These are phyloP conservation scores for Nipponia nippon DNA, from an alignment of 2,113 vertebrate genomes.

Conservation along the genomic window DNA sequence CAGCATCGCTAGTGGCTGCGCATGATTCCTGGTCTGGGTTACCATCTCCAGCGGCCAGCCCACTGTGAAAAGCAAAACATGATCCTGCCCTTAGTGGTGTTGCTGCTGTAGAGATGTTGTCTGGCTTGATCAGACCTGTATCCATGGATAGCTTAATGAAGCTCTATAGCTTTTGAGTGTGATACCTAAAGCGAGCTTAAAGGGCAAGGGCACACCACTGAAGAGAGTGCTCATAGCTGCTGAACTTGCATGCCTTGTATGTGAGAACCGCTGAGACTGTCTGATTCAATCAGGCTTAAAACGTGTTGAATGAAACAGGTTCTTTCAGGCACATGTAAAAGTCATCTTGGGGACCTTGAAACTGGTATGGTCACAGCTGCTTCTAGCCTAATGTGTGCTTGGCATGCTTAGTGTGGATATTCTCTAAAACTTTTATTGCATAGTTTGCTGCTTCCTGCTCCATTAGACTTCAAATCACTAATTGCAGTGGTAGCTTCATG, in stretches of 20 bases:
- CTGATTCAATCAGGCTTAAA: background rate
- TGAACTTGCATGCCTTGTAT: background rate
- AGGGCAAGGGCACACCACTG: background rate
- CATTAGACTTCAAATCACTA: background rate
- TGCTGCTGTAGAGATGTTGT: background rate
- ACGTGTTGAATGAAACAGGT: background rate
- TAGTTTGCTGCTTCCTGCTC: background rate
- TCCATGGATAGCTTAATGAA: background rate
- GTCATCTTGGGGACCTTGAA: background rate
- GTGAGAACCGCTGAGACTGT: background rate
- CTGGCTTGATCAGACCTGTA: background rate
- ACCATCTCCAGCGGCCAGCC: background rate
- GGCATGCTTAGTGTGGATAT: background rate
- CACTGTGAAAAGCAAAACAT: rapidly evolving
- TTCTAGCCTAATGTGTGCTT: background rate
- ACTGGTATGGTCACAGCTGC: background rate
- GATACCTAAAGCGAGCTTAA: background rate
- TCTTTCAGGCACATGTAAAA: background rate
- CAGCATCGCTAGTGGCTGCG: background rate
- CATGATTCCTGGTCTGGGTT: background rate
- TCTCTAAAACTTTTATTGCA: background rate
- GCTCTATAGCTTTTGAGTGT: background rate
- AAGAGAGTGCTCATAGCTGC: background rate
- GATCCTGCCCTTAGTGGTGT: background rate
- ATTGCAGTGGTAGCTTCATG: background rate